phyloP scores from a whole-genome alignment of 2,113 vertebrate species.

The Arenaria interpres region DNA sequence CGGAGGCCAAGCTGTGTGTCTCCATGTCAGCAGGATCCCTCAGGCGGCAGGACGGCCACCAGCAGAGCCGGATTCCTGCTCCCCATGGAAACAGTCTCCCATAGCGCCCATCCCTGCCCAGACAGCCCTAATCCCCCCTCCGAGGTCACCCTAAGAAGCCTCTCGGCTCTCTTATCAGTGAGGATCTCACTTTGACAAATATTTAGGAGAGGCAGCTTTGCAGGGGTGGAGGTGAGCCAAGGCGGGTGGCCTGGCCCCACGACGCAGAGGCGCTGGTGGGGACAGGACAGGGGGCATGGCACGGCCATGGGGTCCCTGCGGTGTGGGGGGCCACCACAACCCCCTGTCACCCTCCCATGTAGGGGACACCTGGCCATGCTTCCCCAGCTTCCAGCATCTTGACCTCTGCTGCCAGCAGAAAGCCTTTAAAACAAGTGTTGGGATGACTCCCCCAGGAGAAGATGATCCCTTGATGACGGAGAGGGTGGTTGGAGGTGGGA shows the following conservation, averaged over 20 bases:
- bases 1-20: rapidly evolving
- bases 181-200: slow-evolving; percentile 71
- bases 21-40: not conserved
- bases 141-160: slow-evolving; percentile 56
- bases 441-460: not conserved
- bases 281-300: rapidly evolving
- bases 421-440: slow-evolving; percentile 12
- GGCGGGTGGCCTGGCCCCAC: rapidly evolving
- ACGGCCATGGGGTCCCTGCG: rapidly evolving
- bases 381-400: rapidly evolving
- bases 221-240: not conserved
- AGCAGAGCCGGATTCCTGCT: slow-evolving; percentile 72
- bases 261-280: rapidly evolving
- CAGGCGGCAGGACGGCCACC: not conserved
- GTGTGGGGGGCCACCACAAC: rapidly evolving
- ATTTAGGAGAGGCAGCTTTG: slow-evolving; percentile 40
- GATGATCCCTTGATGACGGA: not conserved
- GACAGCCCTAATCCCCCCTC: slow-evolving; percentile 69
- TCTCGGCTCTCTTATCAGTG: slow-evolving; percentile 63
- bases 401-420: slow-evolving; percentile 43
- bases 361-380: rapidly evolving
- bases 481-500: not conserved
- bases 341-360: rapidly evolving
- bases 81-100: slow-evolving; percentile 74
- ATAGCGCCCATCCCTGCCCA: slow-evolving; percentile 44